phyloP scores from a whole-genome alignment of 2,797 vertebrate species.

The Siniperca scherzeri region DNA sequence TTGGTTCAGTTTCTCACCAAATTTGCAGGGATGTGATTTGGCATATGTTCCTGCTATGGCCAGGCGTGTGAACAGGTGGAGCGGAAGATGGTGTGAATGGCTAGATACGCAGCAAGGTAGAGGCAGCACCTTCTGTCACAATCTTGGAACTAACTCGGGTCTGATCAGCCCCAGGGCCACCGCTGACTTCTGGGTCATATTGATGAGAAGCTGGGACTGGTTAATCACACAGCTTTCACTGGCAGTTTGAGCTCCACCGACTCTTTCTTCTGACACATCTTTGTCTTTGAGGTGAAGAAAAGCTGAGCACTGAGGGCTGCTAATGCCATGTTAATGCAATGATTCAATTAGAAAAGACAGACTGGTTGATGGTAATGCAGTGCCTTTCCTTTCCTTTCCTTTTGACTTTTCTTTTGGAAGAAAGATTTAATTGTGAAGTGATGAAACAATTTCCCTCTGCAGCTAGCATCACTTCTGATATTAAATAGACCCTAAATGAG shows the following conservation, averaged over 20 bases:
- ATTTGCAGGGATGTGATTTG: constrained; percentile 79
- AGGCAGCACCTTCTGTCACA: constrained; percentile 72
- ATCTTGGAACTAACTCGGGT: constrained; percentile 58
- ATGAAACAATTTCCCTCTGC: constrained; percentile 49
- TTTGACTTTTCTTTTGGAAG: constrained; percentile 21
- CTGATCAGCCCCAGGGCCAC: constrained; percentile 57
- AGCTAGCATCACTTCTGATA: constrained; percentile 41
- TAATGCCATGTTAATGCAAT: constrained; percentile 49
- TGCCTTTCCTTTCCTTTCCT: neutral
- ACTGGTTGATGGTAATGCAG: neutral
- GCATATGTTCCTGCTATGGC: constrained; percentile 81
- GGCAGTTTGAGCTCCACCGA: constrained; percentile 55
- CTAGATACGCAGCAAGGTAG: constrained; percentile 49
- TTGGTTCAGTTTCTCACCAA: constrained; percentile 74
- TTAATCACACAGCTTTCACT: constrained; percentile 62
- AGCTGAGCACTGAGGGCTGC: constrained; percentile 25
- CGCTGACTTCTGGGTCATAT: constrained; percentile 59
- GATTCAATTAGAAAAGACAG: constrained; percentile 43
- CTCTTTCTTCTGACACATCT: constrained; percentile 29
- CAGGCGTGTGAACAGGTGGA: constrained; percentile 81
- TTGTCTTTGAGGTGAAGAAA: constrained; percentile 55
- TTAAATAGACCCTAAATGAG: constrained; percentile 30
- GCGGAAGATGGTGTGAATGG: constrained; percentile 74
- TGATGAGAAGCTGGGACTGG: constrained; percentile 61
- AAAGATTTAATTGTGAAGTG: constrained; percentile 33